Evolutionary conservation across 2,113 vertebrate species (phyloP), one percentile per base, ranked within the genome.

Genomic region (Amphiprion percula): DNA sequence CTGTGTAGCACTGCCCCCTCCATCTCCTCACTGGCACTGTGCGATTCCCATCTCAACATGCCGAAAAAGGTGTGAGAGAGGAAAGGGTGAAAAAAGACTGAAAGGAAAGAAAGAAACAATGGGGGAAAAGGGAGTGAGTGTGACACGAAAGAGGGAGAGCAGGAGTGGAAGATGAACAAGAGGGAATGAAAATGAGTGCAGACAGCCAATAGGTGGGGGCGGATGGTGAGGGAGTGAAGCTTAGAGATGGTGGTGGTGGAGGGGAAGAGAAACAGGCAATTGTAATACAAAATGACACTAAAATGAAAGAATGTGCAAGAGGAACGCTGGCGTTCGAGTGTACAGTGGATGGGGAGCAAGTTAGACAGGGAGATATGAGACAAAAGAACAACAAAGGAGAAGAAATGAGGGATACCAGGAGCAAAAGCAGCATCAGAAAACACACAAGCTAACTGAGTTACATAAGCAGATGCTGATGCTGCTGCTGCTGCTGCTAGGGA

Each of bases 361-460:
- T 54, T 79, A 87, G 69, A 83, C 77, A 54, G 66, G 85, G 68
- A 87, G 77, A 61, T 44, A 58, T 71, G 79, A 90, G 65, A 78
- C 80, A 69, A 77, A 30, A 84, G 78, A 82, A 80, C 41, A 85
- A 74, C 66, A 82, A 76, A 85, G 75, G 28, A 53, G 54, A 37
- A 83, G 58, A 86, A 83, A 88, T n/a, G 50, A 86, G 79, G 77
- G 75, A 86, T 79, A 91, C 69, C 67, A 64, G 74, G 84, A 86
- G 86, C 61, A 82, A 80, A 37, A 73, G 49, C 80, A 78, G 81
- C 92, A 86, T 91, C 90, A 87, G 84, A 92, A 87, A 37, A 91
- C 84, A 89, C 90, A 92, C 87, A 92, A 83, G 82, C 88, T 91
- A 94, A 92, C 86, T 41, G 85, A 88, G 91, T 95, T 95, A 93